A percentile compares a stretch with the other conserved stretches of the same genome.
Evolutionary conservation across 2,797 vertebrate species (phyloP).

Genomic region (Sebastes minor): DNA sequence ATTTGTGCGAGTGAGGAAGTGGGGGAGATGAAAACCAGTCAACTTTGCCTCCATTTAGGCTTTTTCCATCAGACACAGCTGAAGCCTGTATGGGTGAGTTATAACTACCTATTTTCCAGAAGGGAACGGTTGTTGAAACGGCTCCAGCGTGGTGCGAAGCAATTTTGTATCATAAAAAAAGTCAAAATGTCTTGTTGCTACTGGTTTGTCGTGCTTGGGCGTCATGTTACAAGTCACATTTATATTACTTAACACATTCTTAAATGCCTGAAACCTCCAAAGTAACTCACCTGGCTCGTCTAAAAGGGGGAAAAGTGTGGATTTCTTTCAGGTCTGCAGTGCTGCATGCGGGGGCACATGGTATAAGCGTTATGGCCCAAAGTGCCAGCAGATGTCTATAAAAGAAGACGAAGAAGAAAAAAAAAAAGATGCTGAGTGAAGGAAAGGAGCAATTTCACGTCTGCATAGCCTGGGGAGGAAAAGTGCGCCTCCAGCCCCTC

Average conservation of each 20-base stretch:
- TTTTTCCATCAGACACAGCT: constrained; percentile 66
- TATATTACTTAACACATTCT: constrained; percentile 27
- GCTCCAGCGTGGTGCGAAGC: constrained; percentile 25
- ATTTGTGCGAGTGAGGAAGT: constrained; percentile 49
- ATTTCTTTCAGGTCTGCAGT: constrained; percentile 26
- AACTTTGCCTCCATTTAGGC: constrained; percentile 39
- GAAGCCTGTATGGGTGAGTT: constrained; percentile 38
- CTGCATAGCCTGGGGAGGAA: constrained; percentile 32
- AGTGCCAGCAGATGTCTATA: constrained; percentile 74
- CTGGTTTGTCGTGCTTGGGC: not conserved
- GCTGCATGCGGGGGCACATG: constrained; percentile 55
- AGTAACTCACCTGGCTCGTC: constrained; percentile 9
- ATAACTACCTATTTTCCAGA: constrained; percentile 39
- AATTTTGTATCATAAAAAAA: not conserved
- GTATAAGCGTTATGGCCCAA: constrained; percentile 67
- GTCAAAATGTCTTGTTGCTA: constrained; percentile 8
- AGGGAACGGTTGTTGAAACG: constrained; percentile 32
- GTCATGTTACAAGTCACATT: constrained; percentile 21
- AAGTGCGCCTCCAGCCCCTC: constrained; percentile 36
- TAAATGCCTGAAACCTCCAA: constrained; percentile 1
- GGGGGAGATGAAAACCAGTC: constrained; percentile 41
- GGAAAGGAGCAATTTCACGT: constrained; percentile 47
- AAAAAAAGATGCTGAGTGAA: constrained; percentile 35
- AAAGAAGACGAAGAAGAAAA: constrained; percentile 54
- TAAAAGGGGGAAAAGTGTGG: constrained; percentile 10